phyloP scores from a whole-genome alignment of 2,797 vertebrate species.

The Zonotrichia albicollis region DNA sequence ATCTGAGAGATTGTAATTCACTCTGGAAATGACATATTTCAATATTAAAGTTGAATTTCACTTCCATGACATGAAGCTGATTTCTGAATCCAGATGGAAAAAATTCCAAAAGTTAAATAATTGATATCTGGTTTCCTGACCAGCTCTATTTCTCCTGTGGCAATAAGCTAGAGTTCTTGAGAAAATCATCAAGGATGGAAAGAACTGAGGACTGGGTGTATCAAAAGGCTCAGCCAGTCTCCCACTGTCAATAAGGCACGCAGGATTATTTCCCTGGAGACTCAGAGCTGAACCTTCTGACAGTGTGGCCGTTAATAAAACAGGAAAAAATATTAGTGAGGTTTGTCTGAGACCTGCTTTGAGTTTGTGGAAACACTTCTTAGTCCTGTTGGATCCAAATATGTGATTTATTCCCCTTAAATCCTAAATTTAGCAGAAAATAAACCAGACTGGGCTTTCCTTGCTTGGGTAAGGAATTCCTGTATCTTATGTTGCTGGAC shows the following conservation, averaged over 20 bases:
- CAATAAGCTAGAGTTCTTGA: slow-evolving; percentile 21
- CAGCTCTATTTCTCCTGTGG: neutral
- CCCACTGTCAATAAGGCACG: neutral
- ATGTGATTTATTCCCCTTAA: neutral
- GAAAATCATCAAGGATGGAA: neutral
- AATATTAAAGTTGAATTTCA: slow-evolving; percentile 40
- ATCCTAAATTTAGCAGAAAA: slow-evolving; percentile 9
- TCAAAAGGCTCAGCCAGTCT: neutral
- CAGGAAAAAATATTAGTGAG: neutral
- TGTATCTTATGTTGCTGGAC: neutral
- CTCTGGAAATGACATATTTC: slow-evolving; percentile 42
- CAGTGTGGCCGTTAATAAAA: neutral
- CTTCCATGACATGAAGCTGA: slow-evolving; percentile 24
- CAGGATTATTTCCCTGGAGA: slow-evolving; percentile 33
- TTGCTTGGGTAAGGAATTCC: neutral
- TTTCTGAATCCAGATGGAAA: slow-evolving; percentile 58
- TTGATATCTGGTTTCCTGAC: slow-evolving; percentile 53
- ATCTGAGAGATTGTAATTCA: slow-evolving; percentile 6
- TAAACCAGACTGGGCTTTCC: neutral
- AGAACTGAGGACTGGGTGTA: neutral
- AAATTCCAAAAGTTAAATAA: slow-evolving; percentile 16
- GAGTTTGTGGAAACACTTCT: slow-evolving; percentile 32
- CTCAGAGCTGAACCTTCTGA: neutral
- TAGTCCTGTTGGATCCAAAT: neutral
- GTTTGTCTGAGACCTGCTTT: neutral